A percentile compares a stretch with the other conserved stretches of the same genome.
phyloP scores from a whole-genome alignment of 2,888 invertebrate genomes.

The Neelides folsomi region DNA sequence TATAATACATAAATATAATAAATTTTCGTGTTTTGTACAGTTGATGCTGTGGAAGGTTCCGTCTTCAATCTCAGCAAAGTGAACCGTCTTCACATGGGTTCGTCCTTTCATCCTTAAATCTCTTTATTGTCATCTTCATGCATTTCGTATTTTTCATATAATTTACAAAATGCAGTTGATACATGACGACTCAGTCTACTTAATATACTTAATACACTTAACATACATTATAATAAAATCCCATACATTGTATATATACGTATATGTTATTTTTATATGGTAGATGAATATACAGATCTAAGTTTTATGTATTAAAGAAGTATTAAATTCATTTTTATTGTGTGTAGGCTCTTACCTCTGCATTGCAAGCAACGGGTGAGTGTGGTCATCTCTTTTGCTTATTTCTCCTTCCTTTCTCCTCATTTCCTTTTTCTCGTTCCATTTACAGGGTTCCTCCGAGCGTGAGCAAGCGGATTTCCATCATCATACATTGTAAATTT shows the following conservation, averaged over 20 bases:
- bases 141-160: too few species aligned
- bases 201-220: too few species aligned
- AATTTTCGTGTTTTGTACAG: conserved; percentile 21
- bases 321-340: background rate
- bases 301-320: too few species aligned
- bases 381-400: too few species aligned
- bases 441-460: conserved; percentile 55
- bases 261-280: too few species aligned
- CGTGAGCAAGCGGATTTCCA: conserved; percentile 73
- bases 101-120: too few species aligned
- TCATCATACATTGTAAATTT: conserved; percentile 74
- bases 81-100: conserved; percentile 59
- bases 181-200: too few species aligned
- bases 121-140: too few species aligned
- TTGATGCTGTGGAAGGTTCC: conserved; percentile 34
- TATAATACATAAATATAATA: too few species aligned
- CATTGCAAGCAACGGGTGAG: conserved; percentile 58
- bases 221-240: too few species aligned
- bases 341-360: conserved; percentile 50
- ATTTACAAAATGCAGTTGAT: conserved; percentile 3
- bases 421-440: conserved; percentile 11
- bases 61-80: conserved; percentile 38
- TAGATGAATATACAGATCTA: too few species aligned
- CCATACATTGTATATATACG: too few species aligned
- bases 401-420: conserved; percentile 35